A percentile compares a stretch with the other conserved stretches of the same genome.
phyloP scores from a whole-genome alignment of 2,113 vertebrate species.

The Festucalex cinctus region DNA sequence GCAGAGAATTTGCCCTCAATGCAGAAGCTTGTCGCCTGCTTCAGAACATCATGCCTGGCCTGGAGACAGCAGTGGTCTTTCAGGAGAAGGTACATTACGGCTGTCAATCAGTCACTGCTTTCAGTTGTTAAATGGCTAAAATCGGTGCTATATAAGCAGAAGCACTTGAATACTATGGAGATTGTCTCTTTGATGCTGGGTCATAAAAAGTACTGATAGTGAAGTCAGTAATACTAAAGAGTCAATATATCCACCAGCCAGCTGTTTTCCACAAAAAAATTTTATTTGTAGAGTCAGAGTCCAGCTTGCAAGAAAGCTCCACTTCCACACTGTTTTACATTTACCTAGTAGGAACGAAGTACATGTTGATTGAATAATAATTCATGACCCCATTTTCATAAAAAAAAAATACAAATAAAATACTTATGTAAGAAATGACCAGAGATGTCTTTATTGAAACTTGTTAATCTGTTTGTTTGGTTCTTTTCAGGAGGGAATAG shows the following conservation, averaged over 20 bases:
- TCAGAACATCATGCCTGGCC: conserved; percentile 95
- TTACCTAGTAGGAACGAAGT: background rate
- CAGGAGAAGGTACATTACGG: conserved; percentile 48
- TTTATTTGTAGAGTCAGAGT: conserved; percentile 37
- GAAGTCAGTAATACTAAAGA: background rate
- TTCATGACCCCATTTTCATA: background rate
- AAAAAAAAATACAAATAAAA: background rate
- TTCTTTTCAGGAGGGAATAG: conserved; percentile 88
- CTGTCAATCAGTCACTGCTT: background rate
- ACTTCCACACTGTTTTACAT: conserved; percentile 6
- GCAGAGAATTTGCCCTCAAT: conserved; percentile 89
- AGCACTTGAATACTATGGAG: background rate
- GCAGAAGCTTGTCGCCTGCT: conserved; percentile 92
- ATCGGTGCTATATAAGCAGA: background rate
- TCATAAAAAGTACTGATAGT: background rate
- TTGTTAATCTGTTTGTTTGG: conserved; percentile 6
- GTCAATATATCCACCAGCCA: background rate
- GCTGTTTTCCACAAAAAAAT: background rate
- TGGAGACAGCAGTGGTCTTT: conserved; percentile 88
- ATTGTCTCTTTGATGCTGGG: background rate
- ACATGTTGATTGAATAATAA: background rate
- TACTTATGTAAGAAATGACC: background rate
- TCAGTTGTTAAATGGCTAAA: background rate
- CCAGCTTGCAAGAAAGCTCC: conserved; percentile 8
- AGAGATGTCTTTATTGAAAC: background rate